These are phyloP conservation scores for Cephus pulcher DNA, from an alignment of 2,888 invertebrate species.

Conservation along the genomic window DNA sequence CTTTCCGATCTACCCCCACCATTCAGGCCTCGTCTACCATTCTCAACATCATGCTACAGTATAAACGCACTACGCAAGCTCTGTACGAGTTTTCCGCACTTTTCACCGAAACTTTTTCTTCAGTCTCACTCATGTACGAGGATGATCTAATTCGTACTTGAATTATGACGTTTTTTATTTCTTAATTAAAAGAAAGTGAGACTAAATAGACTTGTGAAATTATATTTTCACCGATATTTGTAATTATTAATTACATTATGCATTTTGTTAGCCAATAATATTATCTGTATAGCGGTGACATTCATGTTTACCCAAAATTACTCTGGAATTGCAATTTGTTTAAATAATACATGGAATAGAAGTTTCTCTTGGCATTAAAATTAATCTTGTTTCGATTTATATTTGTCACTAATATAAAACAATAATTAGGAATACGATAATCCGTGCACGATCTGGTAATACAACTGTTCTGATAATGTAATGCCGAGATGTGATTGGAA, in stretches of 20 bases:
- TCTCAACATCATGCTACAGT: conserved; percentile 16
- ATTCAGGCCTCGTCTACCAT: conserved; percentile 11
- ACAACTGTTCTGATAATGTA: neutral
- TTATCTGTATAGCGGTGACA: no score
- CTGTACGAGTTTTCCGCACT: conserved; percentile 5
- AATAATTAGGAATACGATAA: neutral
- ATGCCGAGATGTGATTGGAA: neutral
- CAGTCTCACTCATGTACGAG: neutral
- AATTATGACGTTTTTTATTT: neutral
- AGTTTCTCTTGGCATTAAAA: conserved; percentile 20
- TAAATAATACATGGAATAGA: neutral
- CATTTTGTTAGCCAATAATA: no score
- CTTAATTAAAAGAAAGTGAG: neutral
- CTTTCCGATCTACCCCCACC: conserved; percentile 48
- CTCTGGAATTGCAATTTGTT: neutral
- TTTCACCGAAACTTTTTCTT: neutral
- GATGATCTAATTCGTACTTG: neutral
- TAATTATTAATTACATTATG: neutral
- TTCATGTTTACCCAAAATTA: neutral
- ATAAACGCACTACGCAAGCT: conserved; percentile 39
- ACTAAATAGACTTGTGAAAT: neutral
- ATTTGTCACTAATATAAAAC: conserved; percentile 26
- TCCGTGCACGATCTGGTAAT: neutral
- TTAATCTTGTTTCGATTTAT: conserved; percentile 33
- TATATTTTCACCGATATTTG: neutral